Evolutionary conservation across 2,113 vertebrate species (phyloP), one percentile per base, ranked within the genome.

Genomic region (Plestiodon gilberti): DNA sequence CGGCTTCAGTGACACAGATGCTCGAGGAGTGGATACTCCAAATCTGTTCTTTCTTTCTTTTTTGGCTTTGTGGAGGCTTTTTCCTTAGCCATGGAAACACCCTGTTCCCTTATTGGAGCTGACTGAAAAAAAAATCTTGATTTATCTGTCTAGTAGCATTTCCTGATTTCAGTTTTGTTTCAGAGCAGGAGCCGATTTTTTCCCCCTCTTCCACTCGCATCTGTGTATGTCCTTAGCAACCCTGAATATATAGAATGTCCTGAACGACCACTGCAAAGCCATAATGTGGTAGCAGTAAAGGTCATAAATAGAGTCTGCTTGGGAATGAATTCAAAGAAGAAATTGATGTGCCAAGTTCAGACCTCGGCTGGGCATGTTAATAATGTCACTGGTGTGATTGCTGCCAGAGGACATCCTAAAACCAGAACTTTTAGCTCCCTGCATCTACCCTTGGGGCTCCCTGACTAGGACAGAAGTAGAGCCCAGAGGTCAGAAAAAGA

Each of bases 251-350:
- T 64, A 75, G 83, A 84, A 35, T 43, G 80, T 78, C 86, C 91
- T 0, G 1, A 67, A 30, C 79, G 77, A 83, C 88, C 74, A 11
- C 80, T 88, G 85, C 52, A 83, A 92, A 93, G 91, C 38, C 91
- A 87, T 92, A 93, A 92, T 64, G 17, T 65, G 71, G 77, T 84
- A 92, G 88, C 82, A 90, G 90, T 92, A 94, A 95, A 95, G 95
- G 94, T 95, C 94, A 95, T 79, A 88, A 94, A 91, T 88, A 74
- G 87, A 88, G 89, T 81, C 92, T 93, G 90, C 91, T 93, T 94
- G 91, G 92, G 91, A 94, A 94, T 95, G 93, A 93, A 95, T 95
- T 93, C 89, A 93, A 93, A 92, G 91, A 78, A 92, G 90, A 89
- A 86, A 38, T 84, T 88, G 80, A 81, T 0, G 0, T 93, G 94